Percentiles rank a stretch among this genome's conserved stretches.
These are phyloP conservation scores for Amblyjoppa proteus DNA, from an alignment of 2,888 invertebrate species.

Conservation along the genomic window DNA sequence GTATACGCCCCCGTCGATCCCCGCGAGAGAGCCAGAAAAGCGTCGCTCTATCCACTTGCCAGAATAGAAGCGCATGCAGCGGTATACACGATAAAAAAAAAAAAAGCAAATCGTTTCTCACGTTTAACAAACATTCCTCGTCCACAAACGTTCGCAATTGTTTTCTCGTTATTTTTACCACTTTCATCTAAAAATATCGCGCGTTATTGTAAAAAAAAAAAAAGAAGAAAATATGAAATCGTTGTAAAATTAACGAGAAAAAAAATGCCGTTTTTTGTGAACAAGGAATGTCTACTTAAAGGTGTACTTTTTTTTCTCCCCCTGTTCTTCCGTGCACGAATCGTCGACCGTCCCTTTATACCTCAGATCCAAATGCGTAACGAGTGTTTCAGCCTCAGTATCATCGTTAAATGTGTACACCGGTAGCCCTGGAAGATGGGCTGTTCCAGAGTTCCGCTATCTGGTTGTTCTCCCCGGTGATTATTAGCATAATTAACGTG, in stretches of 20 bases:
- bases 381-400: neutral
- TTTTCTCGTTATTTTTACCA: too few species aligned
- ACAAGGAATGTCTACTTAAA: neutral
- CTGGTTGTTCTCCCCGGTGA: conserved; percentile 57
- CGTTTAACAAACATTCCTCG: too few species aligned
- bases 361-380: too few species aligned
- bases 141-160: too few species aligned
- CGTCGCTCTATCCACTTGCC: conserved; percentile 3
- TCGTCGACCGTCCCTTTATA: too few species aligned
- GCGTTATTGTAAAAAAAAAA: too few species aligned
- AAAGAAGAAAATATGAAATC: too few species aligned
- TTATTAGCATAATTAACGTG: conserved; percentile 77
- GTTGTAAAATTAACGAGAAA: neutral
- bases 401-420: neutral
- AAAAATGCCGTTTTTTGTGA: neutral
- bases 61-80: neutral
- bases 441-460: neutral
- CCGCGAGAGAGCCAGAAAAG: conserved; percentile 18
- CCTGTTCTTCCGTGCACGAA: too few species aligned
- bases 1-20: conserved; percentile 42
- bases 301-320: neutral
- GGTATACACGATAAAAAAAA: neutral
- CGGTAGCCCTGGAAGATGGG: neutral
- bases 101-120: too few species aligned
- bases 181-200: too few species aligned